phyloP scores from a whole-genome alignment of 1,140 invertebrate species.

The Formica exsecta region DNA sequence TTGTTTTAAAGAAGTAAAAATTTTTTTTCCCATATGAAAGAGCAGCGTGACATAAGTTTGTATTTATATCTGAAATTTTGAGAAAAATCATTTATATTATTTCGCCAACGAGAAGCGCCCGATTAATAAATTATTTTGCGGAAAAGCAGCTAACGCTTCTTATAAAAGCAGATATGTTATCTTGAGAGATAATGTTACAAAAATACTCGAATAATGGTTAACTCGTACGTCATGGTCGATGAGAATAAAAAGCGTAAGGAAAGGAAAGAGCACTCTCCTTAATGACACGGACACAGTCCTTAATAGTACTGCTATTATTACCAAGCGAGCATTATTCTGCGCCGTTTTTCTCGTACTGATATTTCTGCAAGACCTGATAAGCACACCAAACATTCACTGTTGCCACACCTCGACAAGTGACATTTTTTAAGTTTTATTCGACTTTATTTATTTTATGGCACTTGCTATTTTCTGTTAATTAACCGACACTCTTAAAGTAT shows the following conservation, averaged over 20 bases:
- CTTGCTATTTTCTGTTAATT: neutral
- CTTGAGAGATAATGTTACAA: conserved; percentile 54
- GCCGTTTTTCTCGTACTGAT: conserved; percentile 37
- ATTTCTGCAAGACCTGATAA: conserved; percentile 36
- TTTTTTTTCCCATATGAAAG: too few relatives aligned
- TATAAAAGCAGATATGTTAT: conserved; percentile 23
- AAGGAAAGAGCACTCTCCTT: conserved; percentile 62
- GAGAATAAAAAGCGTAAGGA: conserved; percentile 53
- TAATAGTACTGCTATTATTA: conserved; percentile 53
- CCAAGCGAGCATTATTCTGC: conserved; percentile 33
- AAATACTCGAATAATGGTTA: conserved; percentile 53
- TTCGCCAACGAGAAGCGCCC: neutral
- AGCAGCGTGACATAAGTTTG: neutral
- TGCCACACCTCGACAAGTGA: neutral
- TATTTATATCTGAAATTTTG: neutral
- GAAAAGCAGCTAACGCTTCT: conserved; percentile 43
- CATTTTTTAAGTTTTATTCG: conserved; percentile 12
- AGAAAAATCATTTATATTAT: conserved; percentile 33
- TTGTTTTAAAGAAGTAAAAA: neutral
- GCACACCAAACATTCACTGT: neutral
- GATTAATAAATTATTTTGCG: conserved; percentile 48
- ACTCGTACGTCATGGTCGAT: conserved; percentile 43
- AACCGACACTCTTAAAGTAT: neutral
- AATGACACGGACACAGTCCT: conserved; percentile 50
- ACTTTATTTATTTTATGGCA: conserved; percentile 13